These are phyloP conservation scores for Drosophila baimaii DNA, from an alignment of 1,140 invertebrate species.

Conservation along the genomic window DNA sequence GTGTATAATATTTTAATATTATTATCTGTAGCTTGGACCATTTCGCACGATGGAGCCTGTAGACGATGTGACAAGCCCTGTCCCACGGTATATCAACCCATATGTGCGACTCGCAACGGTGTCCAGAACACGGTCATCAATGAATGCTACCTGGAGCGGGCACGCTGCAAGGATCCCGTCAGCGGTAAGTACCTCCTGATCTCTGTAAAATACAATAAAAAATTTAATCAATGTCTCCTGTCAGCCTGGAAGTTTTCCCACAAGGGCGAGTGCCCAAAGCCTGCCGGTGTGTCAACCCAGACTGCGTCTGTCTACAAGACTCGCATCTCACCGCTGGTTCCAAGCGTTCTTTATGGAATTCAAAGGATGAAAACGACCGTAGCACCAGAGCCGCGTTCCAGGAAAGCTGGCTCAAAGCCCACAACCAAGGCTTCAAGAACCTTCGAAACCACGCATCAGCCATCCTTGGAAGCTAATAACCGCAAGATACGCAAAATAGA, in stretches of 20 bases:
- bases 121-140: constrained; percentile 73
- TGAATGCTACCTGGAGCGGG: constrained; percentile 70
- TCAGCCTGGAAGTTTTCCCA: constrained; percentile 60
- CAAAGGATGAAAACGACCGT: not conserved
- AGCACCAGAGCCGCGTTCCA: not conserved
- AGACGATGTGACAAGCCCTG: constrained; percentile 66
- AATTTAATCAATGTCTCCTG: not conserved
- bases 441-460: constrained; percentile 7
- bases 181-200: constrained; percentile 41
- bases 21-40: constrained; percentile 51
- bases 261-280: constrained; percentile 48
- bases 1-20: not conserved
- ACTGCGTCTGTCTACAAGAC: constrained; percentile 1
- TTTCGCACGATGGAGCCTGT: constrained; percentile 64
- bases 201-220: too few species aligned
- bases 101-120: constrained; percentile 72
- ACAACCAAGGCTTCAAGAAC: constrained; percentile 4
- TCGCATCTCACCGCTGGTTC: constrained; percentile 14
- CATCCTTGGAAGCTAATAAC: constrained; percentile 50
- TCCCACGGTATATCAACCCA: constrained; percentile 56
- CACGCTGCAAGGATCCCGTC: constrained; percentile 67
- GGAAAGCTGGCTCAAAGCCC: not conserved
- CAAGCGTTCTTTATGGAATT: constrained; percentile 27
- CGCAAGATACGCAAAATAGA: constrained; percentile 70
- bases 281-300: constrained; percentile 9